Base-by-base conservation (phyloP, 2,888 invertebrate species). In the Anoplius nigerrimus region DNA sequence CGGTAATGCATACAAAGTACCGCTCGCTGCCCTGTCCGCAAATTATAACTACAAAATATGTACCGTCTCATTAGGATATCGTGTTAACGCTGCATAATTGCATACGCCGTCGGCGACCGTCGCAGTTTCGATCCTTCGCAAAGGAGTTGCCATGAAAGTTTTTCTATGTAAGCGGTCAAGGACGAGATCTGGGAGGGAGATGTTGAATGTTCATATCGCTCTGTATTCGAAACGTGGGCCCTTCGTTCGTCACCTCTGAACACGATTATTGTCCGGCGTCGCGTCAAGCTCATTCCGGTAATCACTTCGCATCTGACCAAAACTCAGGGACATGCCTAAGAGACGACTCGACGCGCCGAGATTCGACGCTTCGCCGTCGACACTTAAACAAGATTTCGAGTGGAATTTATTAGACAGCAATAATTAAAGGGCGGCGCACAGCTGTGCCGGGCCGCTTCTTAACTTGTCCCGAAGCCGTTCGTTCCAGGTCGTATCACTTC, bases 361-460 rank as follows among this genome's bases (percentile, higher is more conserved):
- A 67, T 68, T 75, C 66, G 66, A 66, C 34, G 75, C 65, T 16
- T 43, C n/a, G 11, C 11, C 43, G 68, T 75, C 62, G 66, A 63
- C 69, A 69, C 59, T 60, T 66, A 65, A 74, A 64, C 76, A 57
- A 67, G 76, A 63, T 69, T 66, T 27, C 69, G 66, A 60, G 63
- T 72, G 72, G 83, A 85, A 86, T 86, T 86, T 85, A 86, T 86
- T 84, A 84, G 78, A 78, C 78, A 74, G 74, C 82, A 72, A 81
- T 86, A 86, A 86, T 86, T 84, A 84, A 84, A 82, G 82, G 81
- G 81, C 81, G 82, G 82, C n/a, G n/a, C 79, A 76, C 80, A 79
- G 78, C 79, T 82, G 82, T 85, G 83, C 81, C 76, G 74, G 79
- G 74, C 71, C 79, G 76, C 75, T 71, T 55, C 68, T 57, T 66